phyloP scores from a whole-genome alignment of 2,797 vertebrate species.

The Astyanax mexicanus region DNA sequence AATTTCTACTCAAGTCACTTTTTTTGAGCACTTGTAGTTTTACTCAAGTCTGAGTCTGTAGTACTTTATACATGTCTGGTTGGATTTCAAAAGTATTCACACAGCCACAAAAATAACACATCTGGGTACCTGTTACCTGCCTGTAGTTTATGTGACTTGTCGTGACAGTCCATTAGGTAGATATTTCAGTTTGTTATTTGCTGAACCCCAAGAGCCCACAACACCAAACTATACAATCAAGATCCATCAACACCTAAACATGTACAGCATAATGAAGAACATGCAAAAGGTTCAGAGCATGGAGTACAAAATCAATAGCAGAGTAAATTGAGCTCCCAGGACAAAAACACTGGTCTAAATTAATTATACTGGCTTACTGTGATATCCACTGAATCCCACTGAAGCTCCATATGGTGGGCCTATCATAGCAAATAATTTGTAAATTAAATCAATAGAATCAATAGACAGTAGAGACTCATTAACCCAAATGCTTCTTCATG shows the following conservation, averaged over 20 bases:
- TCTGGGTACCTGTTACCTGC: too few species aligned
- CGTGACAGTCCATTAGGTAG: conserved; percentile 12
- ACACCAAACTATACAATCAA: not conserved
- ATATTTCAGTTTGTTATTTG: conserved; percentile 11
- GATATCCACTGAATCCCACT: conserved; percentile 39
- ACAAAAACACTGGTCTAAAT: conserved; percentile 49
- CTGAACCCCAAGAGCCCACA: conserved; percentile 7
- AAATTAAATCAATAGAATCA: conserved; percentile 56
- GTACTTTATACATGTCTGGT: too few species aligned
- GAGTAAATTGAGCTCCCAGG: conserved; percentile 51
- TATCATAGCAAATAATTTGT: conserved; percentile 54
- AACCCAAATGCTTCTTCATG: not conserved
- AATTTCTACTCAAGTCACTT: too few species aligned
- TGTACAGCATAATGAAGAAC: not conserved
- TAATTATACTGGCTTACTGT: conserved; percentile 53
- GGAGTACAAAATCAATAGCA: conserved; percentile 52
- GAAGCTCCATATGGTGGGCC: conserved; percentile 44
- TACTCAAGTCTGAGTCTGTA: too few species aligned
- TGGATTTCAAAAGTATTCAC: too few species aligned
- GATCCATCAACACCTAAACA: not conserved
- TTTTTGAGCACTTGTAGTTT: too few species aligned
- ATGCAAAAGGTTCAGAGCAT: conserved; percentile 29
- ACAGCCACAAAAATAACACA: too few species aligned
- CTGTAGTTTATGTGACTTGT: too few species aligned
- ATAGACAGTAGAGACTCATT: conserved; percentile 17